These are phyloP conservation scores for Cyclina sinensis DNA, from an alignment of 1,140 invertebrate genomes.

Conservation along the genomic window DNA sequence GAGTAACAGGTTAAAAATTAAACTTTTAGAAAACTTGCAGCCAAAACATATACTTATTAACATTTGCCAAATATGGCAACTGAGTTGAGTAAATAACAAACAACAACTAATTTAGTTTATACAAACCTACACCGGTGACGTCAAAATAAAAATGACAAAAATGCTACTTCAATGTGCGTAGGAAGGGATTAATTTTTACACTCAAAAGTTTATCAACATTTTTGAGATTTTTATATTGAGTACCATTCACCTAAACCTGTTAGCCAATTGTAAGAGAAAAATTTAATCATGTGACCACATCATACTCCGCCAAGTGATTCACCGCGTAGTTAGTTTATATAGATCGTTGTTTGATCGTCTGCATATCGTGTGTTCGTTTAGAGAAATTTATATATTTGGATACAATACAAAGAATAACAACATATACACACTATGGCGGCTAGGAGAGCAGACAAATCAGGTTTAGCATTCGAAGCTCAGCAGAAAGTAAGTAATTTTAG, in stretches of 20 bases:
- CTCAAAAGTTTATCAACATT: slow-evolving; percentile 32
- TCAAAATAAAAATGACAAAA: not conserved
- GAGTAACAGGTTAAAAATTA: no score
- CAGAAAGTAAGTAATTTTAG: slow-evolving; percentile 55
- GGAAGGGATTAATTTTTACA: not conserved
- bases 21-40: no score
- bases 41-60: no score
- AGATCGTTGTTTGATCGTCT: not conserved
- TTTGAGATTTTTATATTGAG: slow-evolving; percentile 33
- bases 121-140: not conserved
- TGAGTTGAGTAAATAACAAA: no score
- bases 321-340: slow-evolving; percentile 28
- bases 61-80: no score
- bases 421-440: slow-evolving; percentile 26
- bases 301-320: slow-evolving; percentile 16
- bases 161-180: not conserved
- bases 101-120: no score
- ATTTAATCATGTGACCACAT: slow-evolving; percentile 6
- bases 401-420: not conserved
- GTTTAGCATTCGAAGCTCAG: slow-evolving; percentile 67
- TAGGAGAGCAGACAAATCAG: slow-evolving; percentile 65
- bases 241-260: slow-evolving; percentile 22
- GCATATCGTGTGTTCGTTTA: not conserved
- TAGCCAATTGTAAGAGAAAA: slow-evolving; percentile 36
- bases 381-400: not conserved